A percentile compares a stretch with the other conserved stretches of the same genome.
phyloP scores from a whole-genome alignment of 1,140 invertebrate genomes.

The Caenorhabditis inopinata region DNA sequence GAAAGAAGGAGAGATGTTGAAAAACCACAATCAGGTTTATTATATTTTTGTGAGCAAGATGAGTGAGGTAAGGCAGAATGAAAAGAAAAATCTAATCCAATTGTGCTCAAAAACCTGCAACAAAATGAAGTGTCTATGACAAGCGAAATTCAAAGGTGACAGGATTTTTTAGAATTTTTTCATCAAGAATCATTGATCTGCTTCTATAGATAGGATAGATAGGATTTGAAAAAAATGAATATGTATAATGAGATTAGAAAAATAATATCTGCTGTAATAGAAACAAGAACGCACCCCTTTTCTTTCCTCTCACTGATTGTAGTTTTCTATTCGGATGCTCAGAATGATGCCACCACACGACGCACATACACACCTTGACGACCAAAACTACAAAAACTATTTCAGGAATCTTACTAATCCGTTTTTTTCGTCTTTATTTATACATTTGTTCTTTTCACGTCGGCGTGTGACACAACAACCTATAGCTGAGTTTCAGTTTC shows the following conservation, averaged over 20 bases:
- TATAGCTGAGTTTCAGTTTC: background rate
- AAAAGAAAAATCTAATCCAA: background rate
- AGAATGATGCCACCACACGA: conserved; percentile 28
- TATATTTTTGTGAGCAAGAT: conserved; percentile 2
- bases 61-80: background rate
- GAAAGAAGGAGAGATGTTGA: background rate
- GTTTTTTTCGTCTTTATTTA: background rate
- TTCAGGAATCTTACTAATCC: conserved; percentile 25
- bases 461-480: background rate
- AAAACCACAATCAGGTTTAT: background rate
- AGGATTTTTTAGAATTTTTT: too few species aligned
- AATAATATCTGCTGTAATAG: background rate
- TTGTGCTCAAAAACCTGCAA: background rate
- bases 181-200: too few species aligned
- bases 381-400: conserved; percentile 11
- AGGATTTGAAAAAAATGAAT: background rate
- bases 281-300: background rate
- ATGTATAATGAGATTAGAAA: background rate
- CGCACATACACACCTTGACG: background rate
- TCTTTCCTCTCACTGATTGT: conserved; percentile 11
- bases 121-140: background rate
- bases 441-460: background rate
- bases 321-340: conserved; percentile 14
- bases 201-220: too few species aligned
- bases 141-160: too few species aligned